Conservation (phyloP, 2,888 invertebrate species). For the Meteorus cinctellus region DNA sequence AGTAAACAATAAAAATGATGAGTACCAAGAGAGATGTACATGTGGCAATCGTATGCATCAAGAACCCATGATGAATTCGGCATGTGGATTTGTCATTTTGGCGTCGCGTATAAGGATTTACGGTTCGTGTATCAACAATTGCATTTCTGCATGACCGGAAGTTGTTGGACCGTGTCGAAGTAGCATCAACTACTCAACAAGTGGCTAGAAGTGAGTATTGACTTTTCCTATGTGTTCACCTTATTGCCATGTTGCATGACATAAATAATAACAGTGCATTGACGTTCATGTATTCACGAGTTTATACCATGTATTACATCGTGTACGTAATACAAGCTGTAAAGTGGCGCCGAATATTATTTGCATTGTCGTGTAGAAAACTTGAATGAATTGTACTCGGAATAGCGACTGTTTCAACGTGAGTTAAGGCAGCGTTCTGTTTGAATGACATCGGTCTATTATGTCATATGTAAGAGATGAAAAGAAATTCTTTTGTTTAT, state of each 20-base stretch:
- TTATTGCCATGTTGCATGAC: neutral
- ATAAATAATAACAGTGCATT: neutral
- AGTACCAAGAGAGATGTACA: neutral
- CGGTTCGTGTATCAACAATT: conserved; percentile 31
- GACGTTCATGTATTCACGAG: no score
- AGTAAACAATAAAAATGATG: neutral
- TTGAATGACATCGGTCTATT: neutral
- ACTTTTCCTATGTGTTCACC: neutral
- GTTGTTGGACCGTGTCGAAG: neutral
- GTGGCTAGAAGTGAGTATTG: neutral
- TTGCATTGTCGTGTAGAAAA: conserved; percentile 12
- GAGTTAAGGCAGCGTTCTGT: conserved; percentile 29
- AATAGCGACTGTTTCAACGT: neutral
- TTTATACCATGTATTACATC: no score
- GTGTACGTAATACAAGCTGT: neutral
- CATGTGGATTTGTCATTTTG: conserved; percentile 22
- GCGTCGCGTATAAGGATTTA: conserved; percentile 32
- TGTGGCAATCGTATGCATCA: neutral
- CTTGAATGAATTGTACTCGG: neutral
- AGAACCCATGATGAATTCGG: conserved; percentile 3
- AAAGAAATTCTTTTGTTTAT: neutral
- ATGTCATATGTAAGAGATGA: neutral
- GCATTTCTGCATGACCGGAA: neutral
- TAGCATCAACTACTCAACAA: neutral
- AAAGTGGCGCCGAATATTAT: conserved; percentile 13